Evolutionary conservation across 2,797 vertebrate species (phyloP), one percentile per base, ranked within the genome.

Genomic region (Betta splendens): DNA sequence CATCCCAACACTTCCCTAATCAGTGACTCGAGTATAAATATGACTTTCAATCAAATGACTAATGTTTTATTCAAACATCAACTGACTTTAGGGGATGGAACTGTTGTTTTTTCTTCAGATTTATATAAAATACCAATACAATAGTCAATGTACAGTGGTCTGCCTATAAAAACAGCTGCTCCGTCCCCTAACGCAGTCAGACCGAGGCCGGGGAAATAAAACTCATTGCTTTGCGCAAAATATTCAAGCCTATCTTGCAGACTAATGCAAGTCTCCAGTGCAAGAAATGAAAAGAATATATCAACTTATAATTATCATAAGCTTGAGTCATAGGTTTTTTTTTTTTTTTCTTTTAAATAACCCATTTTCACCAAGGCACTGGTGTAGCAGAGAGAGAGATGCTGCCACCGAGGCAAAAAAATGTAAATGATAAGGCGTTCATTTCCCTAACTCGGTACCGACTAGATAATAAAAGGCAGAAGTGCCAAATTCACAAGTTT

Each of bases 1-100:
- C 45, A 61, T 45, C 29, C 20, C 13, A 13, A 20, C 45, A 20
- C 49, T 76, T 69, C 54, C 5, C 36, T 42, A 52, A 61, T 75
- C 53, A 67, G 54, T 7, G 26, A 44, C 31, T 13, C 3, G 18
- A 31, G 23, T 59, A 15, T 47, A 29, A 57, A 47, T 25, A 40
- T 8, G 32, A 16, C 31, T 43, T 64, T 51, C 43, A 63, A 21
- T 61, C 35, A 54, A 55, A 57, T 6, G 15, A 44, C 5, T 18
- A 17, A 64, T 32, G 46, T 47, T 70, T 52, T 28, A 44, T 52
- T 43, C 25, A 38, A 40, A 23, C 5, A 32, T 33, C 21, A 37
- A 39, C 47, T 18, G 16, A 48, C 10, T 48, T 37, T 36, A 17
- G n/a, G 4, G 16, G 16, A 3, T 37, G 18, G 17, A 9, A 9